These are phyloP conservation scores for Malurus splendens DNA, from an alignment of 2,797 vertebrate species.

Conservation along the genomic window DNA sequence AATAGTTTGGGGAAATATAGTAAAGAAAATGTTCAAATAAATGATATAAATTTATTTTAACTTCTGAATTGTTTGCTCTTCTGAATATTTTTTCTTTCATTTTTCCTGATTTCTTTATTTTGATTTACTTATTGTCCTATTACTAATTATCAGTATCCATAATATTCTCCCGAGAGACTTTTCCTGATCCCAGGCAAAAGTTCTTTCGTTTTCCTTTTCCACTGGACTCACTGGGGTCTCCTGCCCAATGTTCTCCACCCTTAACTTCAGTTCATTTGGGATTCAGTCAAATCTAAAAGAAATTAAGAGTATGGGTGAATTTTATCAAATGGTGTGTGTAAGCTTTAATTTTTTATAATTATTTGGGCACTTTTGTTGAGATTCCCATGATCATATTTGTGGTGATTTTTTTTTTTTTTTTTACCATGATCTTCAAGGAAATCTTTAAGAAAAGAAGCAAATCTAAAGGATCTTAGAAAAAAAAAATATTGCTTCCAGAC, in stretches of 20 bases:
- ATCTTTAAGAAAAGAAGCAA: neutral
- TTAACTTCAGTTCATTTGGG: neutral
- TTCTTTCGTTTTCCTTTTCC: neutral
- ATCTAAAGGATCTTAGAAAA: no score
- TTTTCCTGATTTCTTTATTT: neutral
- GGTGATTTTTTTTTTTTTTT: no score
- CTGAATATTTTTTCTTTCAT: neutral
- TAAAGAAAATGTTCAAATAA: neutral
- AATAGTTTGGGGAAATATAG: neutral
- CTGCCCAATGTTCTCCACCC: neutral
- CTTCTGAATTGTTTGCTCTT: neutral
- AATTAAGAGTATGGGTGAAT: neutral
- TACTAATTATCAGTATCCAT: neutral
- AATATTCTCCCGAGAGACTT: neutral
- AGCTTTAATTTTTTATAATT: neutral
- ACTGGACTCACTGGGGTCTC: rapidly evolving
- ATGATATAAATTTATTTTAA: neutral
- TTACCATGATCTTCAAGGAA: rapidly evolving
- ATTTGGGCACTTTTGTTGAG: neutral
- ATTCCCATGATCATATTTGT: neutral
- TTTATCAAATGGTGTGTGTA: rapidly evolving
- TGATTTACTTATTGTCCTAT: neutral
- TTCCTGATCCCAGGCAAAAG: neutral
- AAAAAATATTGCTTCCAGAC: rapidly evolving
- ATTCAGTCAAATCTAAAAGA: neutral